Evolutionary conservation across 2,888 invertebrate species (phyloP).

Genomic region (Vesta saturnalis): DNA sequence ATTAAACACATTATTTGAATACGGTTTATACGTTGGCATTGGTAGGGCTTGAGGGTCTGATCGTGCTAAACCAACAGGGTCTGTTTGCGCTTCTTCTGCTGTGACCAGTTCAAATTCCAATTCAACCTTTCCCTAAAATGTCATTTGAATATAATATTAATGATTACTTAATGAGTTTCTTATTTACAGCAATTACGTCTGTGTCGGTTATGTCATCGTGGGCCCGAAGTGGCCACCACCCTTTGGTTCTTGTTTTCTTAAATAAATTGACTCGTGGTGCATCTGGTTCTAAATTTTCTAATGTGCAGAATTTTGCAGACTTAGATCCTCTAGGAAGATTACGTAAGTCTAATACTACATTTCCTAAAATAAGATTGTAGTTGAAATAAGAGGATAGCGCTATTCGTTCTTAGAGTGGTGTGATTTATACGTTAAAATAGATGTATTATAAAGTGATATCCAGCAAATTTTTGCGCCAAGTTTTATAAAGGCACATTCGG

Average conservation of each 20-base stretch:
- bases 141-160: constrained; percentile 11
- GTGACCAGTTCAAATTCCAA: constrained; percentile 71
- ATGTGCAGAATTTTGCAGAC: constrained; percentile 62
- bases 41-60: constrained; percentile 71
- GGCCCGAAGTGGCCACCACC: constrained; percentile 75
- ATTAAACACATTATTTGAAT: not conserved
- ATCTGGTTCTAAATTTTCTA: constrained; percentile 59
- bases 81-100: constrained; percentile 67
- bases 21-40: constrained; percentile 65
- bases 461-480: too few relatives aligned
- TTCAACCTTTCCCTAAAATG: constrained; percentile 74
- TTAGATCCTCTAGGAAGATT: constrained; percentile 69
- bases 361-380: constrained; percentile 63
- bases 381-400: not conserved
- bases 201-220: constrained; percentile 47
- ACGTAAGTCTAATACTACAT: constrained; percentile 69
- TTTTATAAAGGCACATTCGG: too few relatives aligned
- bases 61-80: constrained; percentile 74
- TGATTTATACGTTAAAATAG: not conserved
- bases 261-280: constrained; percentile 73
- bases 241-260: constrained; percentile 65
- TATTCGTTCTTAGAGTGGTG: too few relatives aligned
- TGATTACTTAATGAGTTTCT: not conserved
- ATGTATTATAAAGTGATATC: not conserved
- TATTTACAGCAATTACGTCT: constrained; percentile 51